A percentile compares a stretch with the other conserved stretches of the same genome.
phyloP scores from a whole-genome alignment of 1,140 invertebrate species.

The Drosophila teissieri region DNA sequence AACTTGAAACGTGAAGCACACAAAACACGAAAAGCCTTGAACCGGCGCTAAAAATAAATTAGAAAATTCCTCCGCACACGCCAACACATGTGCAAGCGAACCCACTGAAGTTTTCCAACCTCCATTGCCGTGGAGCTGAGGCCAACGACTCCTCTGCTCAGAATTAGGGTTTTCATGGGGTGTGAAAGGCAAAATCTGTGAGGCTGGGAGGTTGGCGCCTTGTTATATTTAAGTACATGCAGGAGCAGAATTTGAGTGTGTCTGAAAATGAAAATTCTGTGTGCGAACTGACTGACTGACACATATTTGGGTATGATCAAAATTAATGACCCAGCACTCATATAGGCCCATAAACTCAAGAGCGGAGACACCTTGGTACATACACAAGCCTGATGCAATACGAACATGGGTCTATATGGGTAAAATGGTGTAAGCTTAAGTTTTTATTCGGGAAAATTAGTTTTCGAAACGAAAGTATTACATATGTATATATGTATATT shows the following conservation, averaged over 20 bases:
- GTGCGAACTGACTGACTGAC: constrained; percentile 71
- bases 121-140: constrained; percentile 11
- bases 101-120: constrained; percentile 16
- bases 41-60: constrained; percentile 82
- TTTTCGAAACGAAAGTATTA: neutral
- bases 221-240: constrained; percentile 77
- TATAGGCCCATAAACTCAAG: constrained; percentile 28
- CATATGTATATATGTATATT: too few species aligned
- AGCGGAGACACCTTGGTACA: constrained; percentile 56
- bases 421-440: constrained; percentile 23
- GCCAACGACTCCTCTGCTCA: constrained; percentile 33
- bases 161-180: constrained; percentile 26
- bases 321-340: constrained; percentile 79
- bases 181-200: constrained; percentile 1
- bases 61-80: constrained; percentile 80
- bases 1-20: constrained; percentile 35
- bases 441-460: neutral
- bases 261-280: constrained; percentile 72
- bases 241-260: constrained; percentile 34
- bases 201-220: constrained; percentile 49
- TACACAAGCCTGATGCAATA: constrained; percentile 23
- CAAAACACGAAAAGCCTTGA: constrained; percentile 71
- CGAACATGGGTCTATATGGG: constrained; percentile 25
- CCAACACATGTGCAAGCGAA: constrained; percentile 60
- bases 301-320: constrained; percentile 82